Percentiles rank a stretch among this genome's conserved stretches.
phyloP scores from a whole-genome alignment of 2,888 invertebrate species.

The Ommatoiulus sabulosus region DNA sequence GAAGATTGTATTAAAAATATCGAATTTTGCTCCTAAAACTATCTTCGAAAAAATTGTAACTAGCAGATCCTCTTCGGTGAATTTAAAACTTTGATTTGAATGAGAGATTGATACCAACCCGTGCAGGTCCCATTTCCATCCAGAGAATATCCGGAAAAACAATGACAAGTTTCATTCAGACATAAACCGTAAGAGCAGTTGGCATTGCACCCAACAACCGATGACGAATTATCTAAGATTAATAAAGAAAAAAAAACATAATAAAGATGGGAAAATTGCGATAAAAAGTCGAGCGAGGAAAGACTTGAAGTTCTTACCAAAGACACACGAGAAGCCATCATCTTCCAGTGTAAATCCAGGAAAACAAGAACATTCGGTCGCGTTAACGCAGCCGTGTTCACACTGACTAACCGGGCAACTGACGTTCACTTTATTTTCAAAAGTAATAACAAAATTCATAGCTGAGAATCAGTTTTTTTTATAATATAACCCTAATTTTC shows the following conservation, averaged over 20 bases:
- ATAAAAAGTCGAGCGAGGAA: too few species aligned
- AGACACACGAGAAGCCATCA: background rate
- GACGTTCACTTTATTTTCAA: background rate
- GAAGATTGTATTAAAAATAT: too few species aligned
- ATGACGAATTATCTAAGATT: background rate
- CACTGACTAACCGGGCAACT: background rate
- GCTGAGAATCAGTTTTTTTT: too few species aligned
- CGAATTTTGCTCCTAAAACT: too few species aligned
- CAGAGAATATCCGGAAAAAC: conserved; percentile 15
- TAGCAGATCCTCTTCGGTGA: too few species aligned
- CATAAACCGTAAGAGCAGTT: background rate
- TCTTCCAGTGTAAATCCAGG: background rate
- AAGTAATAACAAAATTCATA: background rate
- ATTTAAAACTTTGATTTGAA: too few species aligned
- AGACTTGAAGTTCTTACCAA: background rate
- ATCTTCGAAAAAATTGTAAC: too few species aligned
- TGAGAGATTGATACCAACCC: background rate
- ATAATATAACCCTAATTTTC: too few species aligned
- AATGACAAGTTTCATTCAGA: conserved; percentile 33
- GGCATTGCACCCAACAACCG: background rate
- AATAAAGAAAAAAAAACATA: background rate
- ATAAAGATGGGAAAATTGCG: too few species aligned
- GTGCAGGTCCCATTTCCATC: background rate
- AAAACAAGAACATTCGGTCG: background rate
- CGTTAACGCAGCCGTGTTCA: background rate